Evolutionary conservation across 2,797 vertebrate species (phyloP).

Genomic region (Muraenolepis orangiensis): DNA sequence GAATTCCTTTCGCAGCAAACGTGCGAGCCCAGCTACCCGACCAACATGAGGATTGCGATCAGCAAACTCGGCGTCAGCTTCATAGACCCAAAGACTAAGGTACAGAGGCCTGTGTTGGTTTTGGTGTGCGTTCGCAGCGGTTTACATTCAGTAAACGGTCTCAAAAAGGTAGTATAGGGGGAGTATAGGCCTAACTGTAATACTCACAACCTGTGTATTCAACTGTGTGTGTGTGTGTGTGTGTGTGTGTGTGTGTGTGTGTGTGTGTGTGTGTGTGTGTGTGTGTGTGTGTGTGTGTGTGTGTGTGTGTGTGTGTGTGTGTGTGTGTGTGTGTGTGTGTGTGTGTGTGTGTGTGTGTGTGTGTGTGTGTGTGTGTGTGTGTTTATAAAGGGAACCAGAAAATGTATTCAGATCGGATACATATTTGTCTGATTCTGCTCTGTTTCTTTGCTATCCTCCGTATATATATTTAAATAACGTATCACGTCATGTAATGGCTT

Average conservation of each 20-base stretch:
- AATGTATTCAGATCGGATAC: neutral
- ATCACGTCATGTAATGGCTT: neutral
- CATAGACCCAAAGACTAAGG: conserved; percentile 87
- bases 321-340: too few species aligned
- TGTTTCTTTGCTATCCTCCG: neutral
- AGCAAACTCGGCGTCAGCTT: conserved; percentile 87
- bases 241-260: too few species aligned
- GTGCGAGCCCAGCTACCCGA: conserved; percentile 84
- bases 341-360: too few species aligned
- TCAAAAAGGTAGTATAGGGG: too few species aligned
- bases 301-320: too few species aligned
- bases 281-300: too few species aligned
- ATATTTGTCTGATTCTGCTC: neutral
- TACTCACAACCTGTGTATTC: neutral
- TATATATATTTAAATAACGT: neutral
- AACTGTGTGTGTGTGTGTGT: neutral
- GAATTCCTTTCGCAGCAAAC: conserved; percentile 80
- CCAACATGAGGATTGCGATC: conserved; percentile 79
- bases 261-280: too few species aligned
- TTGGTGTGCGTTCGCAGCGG: neutral
- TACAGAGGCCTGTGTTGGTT: conserved; percentile 48
- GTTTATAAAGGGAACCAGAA: too few species aligned
- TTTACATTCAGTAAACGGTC: neutral
- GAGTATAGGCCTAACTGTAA: too few species aligned
- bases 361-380: too few species aligned